Conservation (phyloP, 2,797 vertebrate genomes). For the Hipposideros larvatus region DNA sequence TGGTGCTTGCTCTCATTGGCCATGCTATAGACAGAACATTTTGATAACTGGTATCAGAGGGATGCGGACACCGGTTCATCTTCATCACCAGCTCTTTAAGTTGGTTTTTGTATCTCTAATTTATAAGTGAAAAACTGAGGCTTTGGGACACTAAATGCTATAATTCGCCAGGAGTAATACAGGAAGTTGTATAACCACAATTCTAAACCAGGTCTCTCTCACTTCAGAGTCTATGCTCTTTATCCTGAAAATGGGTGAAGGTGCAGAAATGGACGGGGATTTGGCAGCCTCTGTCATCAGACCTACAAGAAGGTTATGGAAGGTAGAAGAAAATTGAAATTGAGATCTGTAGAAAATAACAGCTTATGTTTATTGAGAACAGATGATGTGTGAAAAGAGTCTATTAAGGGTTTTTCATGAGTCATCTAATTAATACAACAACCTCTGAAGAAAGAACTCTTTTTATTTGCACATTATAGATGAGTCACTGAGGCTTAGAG, state of each 20-base stretch:
- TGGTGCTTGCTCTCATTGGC: not conserved
- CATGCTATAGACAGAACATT: not conserved
- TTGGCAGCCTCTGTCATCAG: not conserved
- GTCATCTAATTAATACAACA: not conserved
- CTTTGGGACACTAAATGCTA: not conserved
- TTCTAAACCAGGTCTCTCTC: not conserved
- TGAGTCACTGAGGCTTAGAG: not conserved
- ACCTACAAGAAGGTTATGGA: not conserved
- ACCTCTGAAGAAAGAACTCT: not conserved
- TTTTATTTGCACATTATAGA: not conserved
- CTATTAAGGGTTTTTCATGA: not conserved
- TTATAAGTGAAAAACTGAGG: not conserved
- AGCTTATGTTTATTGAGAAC: not conserved
- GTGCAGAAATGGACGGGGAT: not conserved
- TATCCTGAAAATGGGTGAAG: not conserved
- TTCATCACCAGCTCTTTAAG: not conserved
- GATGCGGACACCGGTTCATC: not conserved
- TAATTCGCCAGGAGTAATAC: not conserved
- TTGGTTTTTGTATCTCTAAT: not conserved
- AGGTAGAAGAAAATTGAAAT: not conserved
- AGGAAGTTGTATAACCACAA: not conserved
- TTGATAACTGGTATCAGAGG: not conserved
- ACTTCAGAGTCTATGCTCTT: not conserved
- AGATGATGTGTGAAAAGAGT: not conserved
- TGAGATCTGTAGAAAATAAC: not conserved